Conservation (phyloP, 2,888 invertebrate species). For the Drosophila mimica region DNA sequence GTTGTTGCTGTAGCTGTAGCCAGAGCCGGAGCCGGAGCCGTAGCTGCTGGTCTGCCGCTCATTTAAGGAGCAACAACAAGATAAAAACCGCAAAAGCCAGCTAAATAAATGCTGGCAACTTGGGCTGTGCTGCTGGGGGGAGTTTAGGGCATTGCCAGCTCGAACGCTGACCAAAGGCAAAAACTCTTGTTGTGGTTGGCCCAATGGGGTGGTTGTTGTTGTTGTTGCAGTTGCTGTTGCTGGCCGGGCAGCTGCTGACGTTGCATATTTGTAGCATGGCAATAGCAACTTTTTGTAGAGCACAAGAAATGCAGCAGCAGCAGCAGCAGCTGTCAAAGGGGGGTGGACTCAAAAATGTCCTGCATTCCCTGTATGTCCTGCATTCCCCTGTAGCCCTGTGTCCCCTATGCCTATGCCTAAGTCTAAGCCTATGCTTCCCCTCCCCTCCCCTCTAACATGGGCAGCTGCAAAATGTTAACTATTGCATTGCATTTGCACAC, state of each 20-base stretch:
- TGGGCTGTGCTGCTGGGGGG: neutral
- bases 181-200: conserved; percentile 7
- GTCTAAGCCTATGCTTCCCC: neutral
- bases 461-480: conserved; percentile 55
- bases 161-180: conserved; percentile 42
- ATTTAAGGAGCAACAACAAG: conserved; percentile 25
- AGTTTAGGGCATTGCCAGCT: conserved; percentile 13
- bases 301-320: conserved; percentile 36
- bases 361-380: neutral
- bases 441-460: neutral
- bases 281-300: conserved; percentile 9
- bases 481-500: conserved; percentile 39
- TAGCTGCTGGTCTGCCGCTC: conserved; percentile 41
- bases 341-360: conserved; percentile 15
- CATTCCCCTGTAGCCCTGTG: neutral
- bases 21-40: neutral
- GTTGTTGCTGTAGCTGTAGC: neutral
- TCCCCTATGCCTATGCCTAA: conserved; percentile 2
- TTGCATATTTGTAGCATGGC: conserved; percentile 45
- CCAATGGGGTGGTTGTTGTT: conserved; percentile 31
- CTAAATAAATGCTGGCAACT: conserved; percentile 3
- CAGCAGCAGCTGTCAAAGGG: conserved; percentile 28
- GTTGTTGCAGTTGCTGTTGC: conserved; percentile 13
- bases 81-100: conserved; percentile 40
- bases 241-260: conserved; percentile 44